These are phyloP conservation scores for Mus caroli DNA, from an alignment of 2,797 vertebrate genomes.

Conservation along the genomic window DNA sequence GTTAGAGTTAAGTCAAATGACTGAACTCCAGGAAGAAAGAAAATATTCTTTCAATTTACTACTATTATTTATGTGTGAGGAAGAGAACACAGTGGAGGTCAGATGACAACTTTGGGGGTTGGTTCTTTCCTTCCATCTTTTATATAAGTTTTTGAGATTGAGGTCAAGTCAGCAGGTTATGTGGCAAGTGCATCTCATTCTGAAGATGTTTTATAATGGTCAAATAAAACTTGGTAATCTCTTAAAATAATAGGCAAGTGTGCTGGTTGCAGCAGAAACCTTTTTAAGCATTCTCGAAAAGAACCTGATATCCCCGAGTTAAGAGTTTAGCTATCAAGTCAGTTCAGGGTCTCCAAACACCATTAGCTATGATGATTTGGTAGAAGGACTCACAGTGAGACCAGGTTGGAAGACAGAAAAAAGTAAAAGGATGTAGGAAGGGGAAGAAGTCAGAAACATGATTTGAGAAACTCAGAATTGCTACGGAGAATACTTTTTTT, in stretches of 20 bases:
- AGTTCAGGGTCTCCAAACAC: neutral
- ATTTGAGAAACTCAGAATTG: neutral
- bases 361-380: neutral
- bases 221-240: slow-evolving; percentile 21
- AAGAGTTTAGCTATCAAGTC: slow-evolving; percentile 35
- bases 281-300: slow-evolving; percentile 13
- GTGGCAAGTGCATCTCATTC: neutral
- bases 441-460: neutral
- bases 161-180: neutral
- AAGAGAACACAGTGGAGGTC: neutral
- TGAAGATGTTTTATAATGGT: slow-evolving; percentile 3
- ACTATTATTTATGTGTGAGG: neutral
- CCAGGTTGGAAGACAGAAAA: neutral
- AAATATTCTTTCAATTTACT: neutral
- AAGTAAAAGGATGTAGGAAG: neutral
- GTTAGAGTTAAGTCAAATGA: slow-evolving; percentile 20
- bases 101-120: neutral
- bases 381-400: neutral
- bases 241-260: slow-evolving; percentile 35
- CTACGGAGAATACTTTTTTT: neutral
- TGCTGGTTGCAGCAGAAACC: slow-evolving; percentile 41
- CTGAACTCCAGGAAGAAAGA: slow-evolving; percentile 49
- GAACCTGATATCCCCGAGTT: slow-evolving; percentile 22
- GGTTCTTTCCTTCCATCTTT: neutral
- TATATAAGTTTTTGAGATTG: neutral